Base-by-base conservation (phyloP, 2,888 invertebrate species). In the Euzophera pinguis region DNA sequence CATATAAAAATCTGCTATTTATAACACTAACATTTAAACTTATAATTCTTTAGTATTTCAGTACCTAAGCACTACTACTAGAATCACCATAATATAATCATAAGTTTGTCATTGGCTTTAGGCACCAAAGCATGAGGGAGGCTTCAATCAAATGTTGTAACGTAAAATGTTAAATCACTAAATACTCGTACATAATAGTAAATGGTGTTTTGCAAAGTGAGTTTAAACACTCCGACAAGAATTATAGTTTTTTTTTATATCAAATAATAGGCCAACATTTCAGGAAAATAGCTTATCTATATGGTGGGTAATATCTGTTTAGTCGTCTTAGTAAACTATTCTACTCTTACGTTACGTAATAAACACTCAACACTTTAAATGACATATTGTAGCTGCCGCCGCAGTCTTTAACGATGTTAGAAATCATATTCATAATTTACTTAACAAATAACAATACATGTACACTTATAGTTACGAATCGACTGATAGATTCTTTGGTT, bases 401-500 rank as follows among this genome's bases (percentile, higher is more conserved):
- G 37, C 47, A 39, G 9, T 14, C 0, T 27, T 17, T 45, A 34
- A 38, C 45, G 13, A 37, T 47, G 54, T 60, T 56, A 55, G 54
- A 62, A 57, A 58, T 50, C 57, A 50, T 47, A 47, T 39, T 75
- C 74, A 79, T 78, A 77, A 77, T 79, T 81, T 79, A 81, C 76
- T 73, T 78, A 79, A 67, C 63, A 66, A 65, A 72, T 37, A 41
- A 14, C 27, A 71, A 59, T 65, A 63, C 62, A 62, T 57, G 10
- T 63, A 52, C 55, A 58, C 68, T 61, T 73, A 75, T 68, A 74
- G 75, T 78, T 79, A 78, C 83, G 84, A 87, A 84, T 81, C 86
- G 78, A 81, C 78, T 81, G 78, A 75, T 77, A 77, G 84, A 86
- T 84, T 84, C 88, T 88, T 87, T 87, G 86, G 88, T 84, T 78